Conservation (phyloP, 2,888 invertebrate genomes). For the Drosophila algonquin region DNA sequence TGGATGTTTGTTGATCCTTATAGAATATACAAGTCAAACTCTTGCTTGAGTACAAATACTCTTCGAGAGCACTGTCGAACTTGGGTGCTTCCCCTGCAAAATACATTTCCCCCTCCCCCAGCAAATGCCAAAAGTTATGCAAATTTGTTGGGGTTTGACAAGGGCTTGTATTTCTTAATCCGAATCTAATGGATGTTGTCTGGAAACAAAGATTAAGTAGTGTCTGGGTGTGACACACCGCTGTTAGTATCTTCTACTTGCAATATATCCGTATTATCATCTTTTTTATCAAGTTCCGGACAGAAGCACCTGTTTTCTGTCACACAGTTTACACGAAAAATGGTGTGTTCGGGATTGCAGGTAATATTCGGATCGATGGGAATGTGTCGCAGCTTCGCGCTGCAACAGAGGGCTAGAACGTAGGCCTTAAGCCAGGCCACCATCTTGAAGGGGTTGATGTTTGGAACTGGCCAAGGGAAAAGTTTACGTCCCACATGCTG, state of each 20-base stretch:
- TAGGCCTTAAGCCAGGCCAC: constrained; percentile 8
- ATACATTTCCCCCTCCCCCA: not conserved
- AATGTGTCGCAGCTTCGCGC: not conserved
- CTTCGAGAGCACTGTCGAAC: not conserved
- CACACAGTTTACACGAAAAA: constrained; percentile 2
- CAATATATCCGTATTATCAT: not conserved
- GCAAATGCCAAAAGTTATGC: not conserved
- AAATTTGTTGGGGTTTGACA: not conserved
- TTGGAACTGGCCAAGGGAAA: not conserved
- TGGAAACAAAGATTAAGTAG: constrained; percentile 1
- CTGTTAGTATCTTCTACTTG: not conserved
- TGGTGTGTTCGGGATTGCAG: not conserved
- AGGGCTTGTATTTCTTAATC: not conserved
- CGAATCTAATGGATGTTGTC: not conserved
- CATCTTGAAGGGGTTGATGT: not conserved
- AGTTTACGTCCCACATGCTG: not conserved
- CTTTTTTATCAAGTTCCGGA: not conserved
- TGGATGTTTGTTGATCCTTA: not conserved
- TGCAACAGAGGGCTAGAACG: constrained; percentile 11
- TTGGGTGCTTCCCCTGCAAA: not conserved
- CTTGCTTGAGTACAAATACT: not conserved
- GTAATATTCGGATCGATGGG: not conserved
- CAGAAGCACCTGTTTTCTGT: constrained; percentile 16
- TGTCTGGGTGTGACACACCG: not conserved
- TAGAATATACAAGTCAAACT: not conserved